phyloP scores from a whole-genome alignment of 2,888 invertebrate genomes.

The Loripinus fragilis region DNA sequence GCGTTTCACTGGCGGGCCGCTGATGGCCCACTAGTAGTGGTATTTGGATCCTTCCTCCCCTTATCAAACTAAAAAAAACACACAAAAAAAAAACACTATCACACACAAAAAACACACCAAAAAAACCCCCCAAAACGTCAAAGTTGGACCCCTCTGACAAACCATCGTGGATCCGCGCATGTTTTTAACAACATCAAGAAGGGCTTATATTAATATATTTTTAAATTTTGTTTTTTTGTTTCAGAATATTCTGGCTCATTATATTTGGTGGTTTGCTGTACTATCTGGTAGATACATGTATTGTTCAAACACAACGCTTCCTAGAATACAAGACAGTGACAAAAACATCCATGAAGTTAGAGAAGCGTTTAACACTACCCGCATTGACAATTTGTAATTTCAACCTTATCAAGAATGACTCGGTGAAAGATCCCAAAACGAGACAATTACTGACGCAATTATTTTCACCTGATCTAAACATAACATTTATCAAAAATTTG shows the following conservation, averaged over 20 bases:
- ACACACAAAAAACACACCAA: too few species aligned
- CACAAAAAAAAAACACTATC: too few species aligned
- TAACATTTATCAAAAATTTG: neutral
- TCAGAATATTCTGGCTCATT: slow-evolving; percentile 8
- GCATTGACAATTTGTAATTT: slow-evolving; percentile 11
- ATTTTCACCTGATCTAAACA: neutral
- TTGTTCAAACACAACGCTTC: neutral
- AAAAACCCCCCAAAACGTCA: too few species aligned
- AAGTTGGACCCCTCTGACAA: too few species aligned
- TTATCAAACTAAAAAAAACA: too few species aligned
- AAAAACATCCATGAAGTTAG: neutral
- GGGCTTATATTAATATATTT: too few species aligned
- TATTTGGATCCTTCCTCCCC: too few species aligned
- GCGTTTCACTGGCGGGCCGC: too few species aligned
- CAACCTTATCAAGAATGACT: slow-evolving; percentile 3
- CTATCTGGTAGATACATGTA: neutral
- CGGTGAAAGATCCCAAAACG: neutral
- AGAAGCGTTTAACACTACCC: neutral
- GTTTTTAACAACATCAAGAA: too few species aligned
- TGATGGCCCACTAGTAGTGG: too few species aligned
- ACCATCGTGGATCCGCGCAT: too few species aligned
- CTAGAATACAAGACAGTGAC: neutral
- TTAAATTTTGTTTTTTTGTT: neutral
- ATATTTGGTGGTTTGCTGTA: neutral
- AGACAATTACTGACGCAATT: neutral